Evolutionary conservation across 2,797 vertebrate species (phyloP).

Genomic region (Danio tinwini): DNA sequence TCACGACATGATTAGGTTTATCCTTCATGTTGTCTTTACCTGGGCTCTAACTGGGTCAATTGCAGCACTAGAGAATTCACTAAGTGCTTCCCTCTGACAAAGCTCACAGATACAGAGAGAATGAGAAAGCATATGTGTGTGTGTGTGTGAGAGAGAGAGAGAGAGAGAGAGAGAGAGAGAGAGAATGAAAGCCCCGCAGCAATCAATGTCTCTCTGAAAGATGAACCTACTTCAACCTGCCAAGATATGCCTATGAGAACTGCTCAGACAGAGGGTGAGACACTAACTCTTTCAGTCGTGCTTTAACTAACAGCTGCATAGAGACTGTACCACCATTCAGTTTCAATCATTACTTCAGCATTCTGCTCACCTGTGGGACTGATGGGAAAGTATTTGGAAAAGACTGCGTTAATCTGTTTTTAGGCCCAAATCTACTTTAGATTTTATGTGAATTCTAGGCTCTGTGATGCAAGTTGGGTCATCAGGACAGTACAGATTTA

Average conservation of each 20-base stretch:
- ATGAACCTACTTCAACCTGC: constrained; percentile 62
- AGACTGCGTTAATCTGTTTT: constrained; percentile 9
- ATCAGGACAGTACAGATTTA: no score
- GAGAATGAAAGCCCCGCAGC: constrained; percentile 26
- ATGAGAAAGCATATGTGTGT: constrained; percentile 11
- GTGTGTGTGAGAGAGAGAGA: no score
- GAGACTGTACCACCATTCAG: constrained; percentile 26
- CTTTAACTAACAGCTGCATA: constrained; percentile 17
- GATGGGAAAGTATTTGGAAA: constrained; percentile 10
- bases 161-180: constrained; percentile 41
- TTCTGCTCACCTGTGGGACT: constrained; percentile 10
- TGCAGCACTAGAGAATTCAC: constrained; percentile 61
- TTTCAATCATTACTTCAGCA: constrained; percentile 6
- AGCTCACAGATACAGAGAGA: constrained; percentile 31
- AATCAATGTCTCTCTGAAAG: constrained; percentile 67
- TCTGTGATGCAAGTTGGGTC: no score
- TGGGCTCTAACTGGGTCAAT: constrained; percentile 51
- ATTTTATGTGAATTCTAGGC: no score
- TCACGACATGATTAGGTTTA: constrained; percentile 44
- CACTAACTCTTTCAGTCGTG: constrained; percentile 4
- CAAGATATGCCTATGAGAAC: constrained; percentile 53
- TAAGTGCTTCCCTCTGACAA: constrained; percentile 65
- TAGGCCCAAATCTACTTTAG: no score
- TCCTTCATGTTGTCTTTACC: constrained; percentile 41
- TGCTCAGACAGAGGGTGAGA: constrained; percentile 26